phyloP scores from a whole-genome alignment of 2,888 invertebrate species.

The Dascillus cervinus region DNA sequence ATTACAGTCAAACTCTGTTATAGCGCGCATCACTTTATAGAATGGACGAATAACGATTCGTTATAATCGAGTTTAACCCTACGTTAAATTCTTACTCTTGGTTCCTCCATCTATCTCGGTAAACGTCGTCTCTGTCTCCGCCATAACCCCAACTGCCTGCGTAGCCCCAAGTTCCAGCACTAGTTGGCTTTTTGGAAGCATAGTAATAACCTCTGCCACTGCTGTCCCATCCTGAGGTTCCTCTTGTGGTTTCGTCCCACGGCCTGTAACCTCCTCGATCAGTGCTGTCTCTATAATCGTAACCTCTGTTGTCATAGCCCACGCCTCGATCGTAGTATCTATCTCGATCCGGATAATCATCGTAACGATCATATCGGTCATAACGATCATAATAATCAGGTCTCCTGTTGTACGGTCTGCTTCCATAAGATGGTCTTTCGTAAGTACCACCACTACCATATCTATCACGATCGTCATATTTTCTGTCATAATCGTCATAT shows the following conservation, averaged over 20 bases:
- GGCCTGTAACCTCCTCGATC: constrained; percentile 44
- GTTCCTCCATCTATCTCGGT: constrained; percentile 37
- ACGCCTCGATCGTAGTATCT: constrained; percentile 19
- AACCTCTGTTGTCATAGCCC: constrained; percentile 10
- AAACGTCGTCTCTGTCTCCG: constrained; percentile 18
- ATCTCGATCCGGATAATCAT: constrained; percentile 36
- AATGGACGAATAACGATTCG: too few species aligned
- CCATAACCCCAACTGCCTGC: constrained; percentile 24
- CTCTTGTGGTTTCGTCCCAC: constrained; percentile 53
- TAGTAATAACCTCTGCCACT: constrained; percentile 52
- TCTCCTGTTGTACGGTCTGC: constrained; percentile 14
- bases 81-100: constrained; percentile 35
- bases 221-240: constrained; percentile 55
- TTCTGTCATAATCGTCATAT: constrained; percentile 40
- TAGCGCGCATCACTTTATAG: too few species aligned
- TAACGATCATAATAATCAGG: constrained; percentile 16
- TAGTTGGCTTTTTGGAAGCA: constrained; percentile 44
- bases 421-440: constrained; percentile 33
- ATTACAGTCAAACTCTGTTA: too few species aligned
- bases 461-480: constrained; percentile 39
- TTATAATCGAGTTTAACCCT: too few species aligned
- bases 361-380: constrained; percentile 31
- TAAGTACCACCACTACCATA: constrained; percentile 41
- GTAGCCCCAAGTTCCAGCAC: constrained; percentile 37
- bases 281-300: constrained; percentile 10